Evolutionary conservation across 1,140 invertebrate species (phyloP), one percentile per base, ranked within the genome.

Genomic region (Drosophila insularis): DNA sequence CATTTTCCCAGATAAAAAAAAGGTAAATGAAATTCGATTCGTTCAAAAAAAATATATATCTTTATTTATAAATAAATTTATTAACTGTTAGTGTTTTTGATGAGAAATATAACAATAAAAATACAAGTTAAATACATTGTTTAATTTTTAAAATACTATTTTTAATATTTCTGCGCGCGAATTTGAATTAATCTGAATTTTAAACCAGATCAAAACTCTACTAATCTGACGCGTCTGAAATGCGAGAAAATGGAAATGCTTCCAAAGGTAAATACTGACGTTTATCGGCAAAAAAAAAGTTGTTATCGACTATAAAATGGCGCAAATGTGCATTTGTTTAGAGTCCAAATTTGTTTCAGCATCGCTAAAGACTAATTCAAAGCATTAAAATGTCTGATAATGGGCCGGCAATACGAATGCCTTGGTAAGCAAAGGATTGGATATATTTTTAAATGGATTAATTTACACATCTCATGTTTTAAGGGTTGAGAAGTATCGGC

Each of bases 401-500:
- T 50, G 80, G 71, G 14, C 63, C 81, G 11, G 64, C 84, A 31
- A 69, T 62, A 10, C 90, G 90, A 7, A 74, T 91, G 86, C 90
- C 90, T 27, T 91, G 90, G 82, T 86, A 68, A 74, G 14, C 65
- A 7, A 7, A 19, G 27, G 3, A 1, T 5, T 19, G 7, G 1
- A 56, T 17, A 19, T 8, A 61, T 32, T 19, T 21, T 1, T 40
- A 19, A 17, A n/a, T 7, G 8, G 4, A 35, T 19, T 6, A 17
- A 53, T 1, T 23, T n/a, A 46, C 2, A n/a, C 68, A n/a, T 23
- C 11, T 37, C 10, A 19, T 53, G 10, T 46, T 56, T 62, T n/a
- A 11, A 97, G 98, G 98, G 98, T 99, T 17, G 99, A 99, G 93
- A 99, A 99, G 92, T 99, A 99, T 93, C 95, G 99, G 10, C 99